Base-by-base conservation (phyloP, 2,888 invertebrate genomes). In the Pogonocherus hispidulus region DNA sequence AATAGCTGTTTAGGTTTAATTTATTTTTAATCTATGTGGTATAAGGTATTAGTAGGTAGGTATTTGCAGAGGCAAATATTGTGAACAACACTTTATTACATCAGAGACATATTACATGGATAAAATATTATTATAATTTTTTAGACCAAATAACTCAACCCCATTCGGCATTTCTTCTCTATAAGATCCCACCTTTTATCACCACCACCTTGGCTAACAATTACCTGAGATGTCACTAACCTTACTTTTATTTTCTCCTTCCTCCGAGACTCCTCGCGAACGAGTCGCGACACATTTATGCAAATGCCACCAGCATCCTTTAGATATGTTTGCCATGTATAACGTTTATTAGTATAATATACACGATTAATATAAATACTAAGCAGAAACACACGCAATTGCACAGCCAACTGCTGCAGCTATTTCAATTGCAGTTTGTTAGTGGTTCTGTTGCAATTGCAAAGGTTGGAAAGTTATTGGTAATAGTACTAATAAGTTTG, bases 231-330 rank as follows among this genome's bases (percentile, higher is more conserved):
- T 71, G 77, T 76, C 75, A 76, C 69, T 75, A 78, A 78, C 77
- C 77, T 72, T 67, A 72, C 74, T 76, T 75, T 76, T 75, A 77
- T 75, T 78, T 75, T 71, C 71, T 72, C 72, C 72, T 72, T 74
- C 76, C 76, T 75, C 68, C 67, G 65, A 46, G 71, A 65, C 70
- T 76, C 77, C 77, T 78, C 77, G 76, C 76, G 77, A 70, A 67
- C 71, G 69, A 72, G 67, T 60, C 56, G 68, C 72, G 75, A 55
- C 75, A 74, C 70, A 76, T 70, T 75, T 72, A 71, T 74, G 72
- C 65, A 72, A 75, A 67, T 67, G 54, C n/a, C n/a, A 23, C 23
- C 9, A 46, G 20, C 18, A 57, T 57, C 23, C n/a, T 57, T 5
- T 57, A 44, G 23, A 57, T 46, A 46, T 41, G 41, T 41, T 41